A percentile compares a stretch with the other conserved stretches of the same genome.
Conservation (phyloP, 2,888 invertebrate species). For the Urechis unicinctus region DNA sequence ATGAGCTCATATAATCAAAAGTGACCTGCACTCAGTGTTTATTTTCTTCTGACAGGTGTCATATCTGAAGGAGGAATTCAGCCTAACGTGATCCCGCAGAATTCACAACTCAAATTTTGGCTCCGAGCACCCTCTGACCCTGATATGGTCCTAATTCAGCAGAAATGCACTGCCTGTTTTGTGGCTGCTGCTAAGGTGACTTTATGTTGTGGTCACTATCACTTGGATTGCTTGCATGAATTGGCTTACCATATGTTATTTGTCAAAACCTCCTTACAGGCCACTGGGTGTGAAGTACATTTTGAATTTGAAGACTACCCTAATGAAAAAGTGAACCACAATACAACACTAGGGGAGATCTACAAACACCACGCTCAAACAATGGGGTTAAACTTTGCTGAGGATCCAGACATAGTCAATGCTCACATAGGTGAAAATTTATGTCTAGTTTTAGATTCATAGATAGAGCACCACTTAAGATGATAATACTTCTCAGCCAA, state of each 20-base stretch:
- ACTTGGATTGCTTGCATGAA: background rate
- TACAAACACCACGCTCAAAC: conserved; percentile 2
- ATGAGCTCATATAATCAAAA: background rate
- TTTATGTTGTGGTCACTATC: conserved; percentile 11
- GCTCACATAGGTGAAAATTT: too few relatives aligned
- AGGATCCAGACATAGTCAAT: background rate
- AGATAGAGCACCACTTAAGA: too few relatives aligned
- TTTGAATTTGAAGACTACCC: conserved; percentile 12
- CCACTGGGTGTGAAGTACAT: conserved; percentile 13
- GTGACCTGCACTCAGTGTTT: background rate
- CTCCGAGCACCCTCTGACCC: conserved; percentile 31
- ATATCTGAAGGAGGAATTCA: conserved; percentile 31
- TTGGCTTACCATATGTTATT: background rate
- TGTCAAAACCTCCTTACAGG: conserved; percentile 2
- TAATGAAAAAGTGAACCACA: conserved; percentile 9
- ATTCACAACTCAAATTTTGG: conserved; percentile 31
- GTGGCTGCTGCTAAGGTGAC: conserved; percentile 36
- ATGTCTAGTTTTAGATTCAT: too few relatives aligned
- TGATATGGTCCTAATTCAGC: conserved; percentile 30
- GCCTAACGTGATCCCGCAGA: conserved; percentile 35
- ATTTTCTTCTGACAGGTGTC: conserved; percentile 21
- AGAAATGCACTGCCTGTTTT: conserved; percentile 28
- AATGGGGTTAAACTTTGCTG: conserved; percentile 3
- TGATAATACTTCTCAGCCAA: too few relatives aligned
- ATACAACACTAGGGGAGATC: conserved; percentile 5